phyloP scores from a whole-genome alignment of 2,797 vertebrate species.

The Myiothlypis chrysogaster region DNA sequence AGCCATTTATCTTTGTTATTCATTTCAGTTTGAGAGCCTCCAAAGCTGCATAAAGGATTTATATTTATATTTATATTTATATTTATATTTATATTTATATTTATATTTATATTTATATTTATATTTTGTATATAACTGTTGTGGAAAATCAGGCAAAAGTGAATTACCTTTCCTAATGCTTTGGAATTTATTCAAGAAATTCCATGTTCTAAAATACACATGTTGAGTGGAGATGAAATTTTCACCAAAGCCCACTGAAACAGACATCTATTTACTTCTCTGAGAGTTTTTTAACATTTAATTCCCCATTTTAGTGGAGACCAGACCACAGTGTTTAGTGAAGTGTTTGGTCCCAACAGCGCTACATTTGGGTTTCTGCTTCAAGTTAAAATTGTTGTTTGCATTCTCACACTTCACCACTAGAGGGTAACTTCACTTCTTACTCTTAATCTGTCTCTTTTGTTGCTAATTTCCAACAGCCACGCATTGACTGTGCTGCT shows the following conservation, averaged over 20 bases:
- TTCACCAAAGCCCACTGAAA: not conserved
- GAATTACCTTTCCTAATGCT: not conserved
- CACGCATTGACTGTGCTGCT: fast-evolving
- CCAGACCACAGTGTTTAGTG: not conserved
- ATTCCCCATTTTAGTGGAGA: not conserved
- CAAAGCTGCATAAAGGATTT: not conserved
- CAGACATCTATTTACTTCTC: not conserved
- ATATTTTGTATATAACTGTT: not conserved
- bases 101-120: not conserved
- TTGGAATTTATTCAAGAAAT: not conserved
- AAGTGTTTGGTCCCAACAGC: fast-evolving
- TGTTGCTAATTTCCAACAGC: fast-evolving
- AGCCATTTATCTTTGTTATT: not conserved
- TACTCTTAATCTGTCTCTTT: not conserved
- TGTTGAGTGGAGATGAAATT: not conserved
- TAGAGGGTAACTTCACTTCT: conserved; percentile 14
- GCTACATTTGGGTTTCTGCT: not conserved
- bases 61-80: not conserved
- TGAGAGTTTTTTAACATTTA: not conserved
- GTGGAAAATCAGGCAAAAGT: not conserved
- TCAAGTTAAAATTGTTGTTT: not conserved
- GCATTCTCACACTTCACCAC: not conserved
- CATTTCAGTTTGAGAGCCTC: not conserved
- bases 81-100: not conserved
- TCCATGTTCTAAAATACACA: not conserved